phyloP scores from a whole-genome alignment of 2,113 vertebrate species.

The Thinocorus orbignyianus region DNA sequence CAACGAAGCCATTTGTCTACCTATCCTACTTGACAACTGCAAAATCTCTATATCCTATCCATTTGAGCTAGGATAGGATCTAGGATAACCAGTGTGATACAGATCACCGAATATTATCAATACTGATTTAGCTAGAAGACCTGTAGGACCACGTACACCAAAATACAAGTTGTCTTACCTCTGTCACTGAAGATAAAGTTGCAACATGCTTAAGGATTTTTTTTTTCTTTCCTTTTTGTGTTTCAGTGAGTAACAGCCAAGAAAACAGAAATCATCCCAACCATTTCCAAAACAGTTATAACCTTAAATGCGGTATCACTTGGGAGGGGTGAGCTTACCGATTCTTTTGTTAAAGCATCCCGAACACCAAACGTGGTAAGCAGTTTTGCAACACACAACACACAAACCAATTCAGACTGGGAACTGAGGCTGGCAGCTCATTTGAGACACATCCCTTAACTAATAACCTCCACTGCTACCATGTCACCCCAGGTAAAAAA shows the following conservation, averaged over 20 bases:
- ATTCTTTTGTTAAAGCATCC: not conserved
- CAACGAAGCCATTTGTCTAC: not conserved
- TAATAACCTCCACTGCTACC: not conserved
- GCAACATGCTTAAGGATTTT: not conserved
- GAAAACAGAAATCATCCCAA: not conserved
- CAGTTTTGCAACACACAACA: not conserved
- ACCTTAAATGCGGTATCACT: not conserved
- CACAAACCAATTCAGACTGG: not conserved
- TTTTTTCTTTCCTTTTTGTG: not conserved
- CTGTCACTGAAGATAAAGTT: not conserved
- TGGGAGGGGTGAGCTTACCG: fast-evolving
- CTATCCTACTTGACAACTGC: not conserved
- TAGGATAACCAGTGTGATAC: not conserved
- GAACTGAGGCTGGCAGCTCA: not conserved
- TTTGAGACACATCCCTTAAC: not conserved
- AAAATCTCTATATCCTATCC: not conserved
- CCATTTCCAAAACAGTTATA: not conserved
- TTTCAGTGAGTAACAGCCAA: not conserved
- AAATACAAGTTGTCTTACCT: not conserved
- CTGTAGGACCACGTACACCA: not conserved
- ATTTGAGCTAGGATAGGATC: not conserved
- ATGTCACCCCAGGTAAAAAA: not conserved
- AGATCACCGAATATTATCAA: not conserved
- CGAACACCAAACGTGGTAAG: not conserved
- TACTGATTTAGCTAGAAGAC: not conserved